A percentile compares a stretch with the other conserved stretches of the same genome.
Conservation (phyloP, 2,888 invertebrate species). For the Diploptera punctata region DNA sequence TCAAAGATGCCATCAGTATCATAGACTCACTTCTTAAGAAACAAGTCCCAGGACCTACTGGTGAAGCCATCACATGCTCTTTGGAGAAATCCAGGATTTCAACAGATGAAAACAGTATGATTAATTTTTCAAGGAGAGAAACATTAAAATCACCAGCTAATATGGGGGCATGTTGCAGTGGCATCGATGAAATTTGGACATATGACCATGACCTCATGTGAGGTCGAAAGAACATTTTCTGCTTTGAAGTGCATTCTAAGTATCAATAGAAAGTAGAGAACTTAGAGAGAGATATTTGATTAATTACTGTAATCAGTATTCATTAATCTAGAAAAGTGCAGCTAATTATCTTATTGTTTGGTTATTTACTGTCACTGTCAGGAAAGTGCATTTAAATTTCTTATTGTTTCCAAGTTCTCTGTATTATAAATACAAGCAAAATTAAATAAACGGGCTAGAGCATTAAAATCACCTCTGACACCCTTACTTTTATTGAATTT, state of each 20-base stretch:
- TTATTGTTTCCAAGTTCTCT: too few species aligned
- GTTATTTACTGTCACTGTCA: too few species aligned
- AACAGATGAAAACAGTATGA: background rate
- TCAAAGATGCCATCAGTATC: too few species aligned
- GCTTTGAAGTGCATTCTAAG: background rate
- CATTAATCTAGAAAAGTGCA: too few species aligned
- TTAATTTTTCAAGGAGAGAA: background rate
- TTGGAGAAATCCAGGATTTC: background rate
- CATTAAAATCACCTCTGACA: too few species aligned
- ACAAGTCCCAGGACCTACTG: background rate
- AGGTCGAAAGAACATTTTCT: background rate
- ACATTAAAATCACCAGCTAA: too few species aligned
- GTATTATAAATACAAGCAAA: too few species aligned
- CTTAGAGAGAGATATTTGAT: background rate
- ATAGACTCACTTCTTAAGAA: too few species aligned
- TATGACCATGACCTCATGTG: background rate
- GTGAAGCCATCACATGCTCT: background rate
- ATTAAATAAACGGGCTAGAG: too few species aligned
- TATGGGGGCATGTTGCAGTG: background rate
- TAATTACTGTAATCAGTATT: background rate
- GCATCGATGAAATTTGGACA: background rate
- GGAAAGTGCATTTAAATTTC: too few species aligned
- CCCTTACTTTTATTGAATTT: too few species aligned
- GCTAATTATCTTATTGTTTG: too few species aligned
- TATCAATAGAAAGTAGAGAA: background rate